Conservation (phyloP, 2,797 vertebrate species). For the Phalanger gymnotis region DNA sequence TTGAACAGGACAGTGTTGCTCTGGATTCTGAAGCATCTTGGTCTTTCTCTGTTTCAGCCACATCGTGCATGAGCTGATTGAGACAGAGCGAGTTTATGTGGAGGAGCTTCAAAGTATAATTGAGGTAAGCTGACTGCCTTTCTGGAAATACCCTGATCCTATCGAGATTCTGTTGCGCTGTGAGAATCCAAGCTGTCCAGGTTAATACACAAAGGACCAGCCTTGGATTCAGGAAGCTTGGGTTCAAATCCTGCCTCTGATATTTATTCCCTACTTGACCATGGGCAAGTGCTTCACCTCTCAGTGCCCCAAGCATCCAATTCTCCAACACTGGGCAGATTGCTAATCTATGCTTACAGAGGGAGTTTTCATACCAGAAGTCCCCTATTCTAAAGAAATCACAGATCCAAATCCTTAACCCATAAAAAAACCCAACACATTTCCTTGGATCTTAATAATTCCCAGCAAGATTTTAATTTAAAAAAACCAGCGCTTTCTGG, state of each 20-base stretch:
- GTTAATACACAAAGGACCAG: background rate
- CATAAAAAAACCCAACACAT: no score
- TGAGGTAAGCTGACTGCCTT: constrained; percentile 87
- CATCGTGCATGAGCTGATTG: constrained; percentile 95
- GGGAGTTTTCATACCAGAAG: background rate
- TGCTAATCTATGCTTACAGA: background rate
- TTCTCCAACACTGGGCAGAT: background rate
- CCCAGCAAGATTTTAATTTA: background rate
- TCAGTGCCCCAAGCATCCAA: background rate
- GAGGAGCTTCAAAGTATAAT: constrained; percentile 97
- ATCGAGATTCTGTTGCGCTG: constrained; percentile 8
- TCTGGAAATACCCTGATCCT: constrained; percentile 22
- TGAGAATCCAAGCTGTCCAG: background rate
- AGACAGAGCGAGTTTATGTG: constrained; percentile 95
- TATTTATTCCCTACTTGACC: background rate
- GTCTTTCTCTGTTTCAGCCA: constrained; percentile 84
- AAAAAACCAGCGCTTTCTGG: background rate
- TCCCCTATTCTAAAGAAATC: background rate
- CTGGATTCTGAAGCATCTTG: background rate
- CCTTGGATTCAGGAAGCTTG: background rate
- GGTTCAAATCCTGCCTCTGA: background rate
- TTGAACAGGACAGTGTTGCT: background rate
- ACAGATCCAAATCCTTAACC: background rate
- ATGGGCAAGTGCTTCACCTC: background rate
- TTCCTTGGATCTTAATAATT: constrained; percentile 14